Conservation (phyloP, 30 jellyfish, hydroid and myxozoan species). For the Calvadosia cruxmelitensis region DNA sequence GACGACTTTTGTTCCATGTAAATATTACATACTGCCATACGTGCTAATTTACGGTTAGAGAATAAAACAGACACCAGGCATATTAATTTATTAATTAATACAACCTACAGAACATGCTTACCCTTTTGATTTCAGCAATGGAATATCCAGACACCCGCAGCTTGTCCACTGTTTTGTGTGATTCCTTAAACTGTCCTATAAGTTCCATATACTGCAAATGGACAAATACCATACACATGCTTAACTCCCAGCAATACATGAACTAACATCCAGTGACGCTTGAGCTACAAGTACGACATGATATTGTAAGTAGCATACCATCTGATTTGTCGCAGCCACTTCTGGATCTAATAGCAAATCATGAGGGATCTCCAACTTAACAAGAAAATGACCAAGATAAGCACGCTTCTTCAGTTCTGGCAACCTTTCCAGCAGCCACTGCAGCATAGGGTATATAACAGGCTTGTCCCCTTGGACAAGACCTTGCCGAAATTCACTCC, state of each 20-base stretch:
- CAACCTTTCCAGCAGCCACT: slow-evolving; percentile 52
- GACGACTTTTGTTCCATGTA: too few species aligned
- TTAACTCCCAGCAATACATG: background rate
- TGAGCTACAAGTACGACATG: too few species aligned
- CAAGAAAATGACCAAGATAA: slow-evolving; percentile 66
- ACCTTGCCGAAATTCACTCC: slow-evolving; percentile 88
- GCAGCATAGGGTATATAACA: slow-evolving; percentile 62
- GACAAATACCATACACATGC: background rate
- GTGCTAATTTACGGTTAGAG: too few species aligned
- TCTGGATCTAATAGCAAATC: slow-evolving; percentile 69
- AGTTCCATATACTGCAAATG: slow-evolving; percentile 41
- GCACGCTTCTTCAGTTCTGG: slow-evolving; percentile 83
- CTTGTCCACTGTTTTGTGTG: slow-evolving; percentile 59
- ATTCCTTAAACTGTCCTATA: slow-evolving; percentile 54
- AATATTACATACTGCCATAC: too few species aligned
- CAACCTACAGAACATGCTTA: too few species aligned
- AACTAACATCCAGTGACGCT: background rate
- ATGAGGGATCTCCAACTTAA: slow-evolving; percentile 72
- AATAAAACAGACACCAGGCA: background rate
- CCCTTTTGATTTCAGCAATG: slow-evolving; percentile 66
- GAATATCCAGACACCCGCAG: slow-evolving; percentile 52
- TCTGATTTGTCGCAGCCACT: slow-evolving; percentile 46
- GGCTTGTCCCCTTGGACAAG: slow-evolving; percentile 88
- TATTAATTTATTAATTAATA: too few species aligned
- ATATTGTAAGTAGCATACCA: slow-evolving; percentile 41